Evolutionary conservation across 2,888 invertebrate species (phyloP).

Genomic region (Drosophila nigricruria): DNA sequence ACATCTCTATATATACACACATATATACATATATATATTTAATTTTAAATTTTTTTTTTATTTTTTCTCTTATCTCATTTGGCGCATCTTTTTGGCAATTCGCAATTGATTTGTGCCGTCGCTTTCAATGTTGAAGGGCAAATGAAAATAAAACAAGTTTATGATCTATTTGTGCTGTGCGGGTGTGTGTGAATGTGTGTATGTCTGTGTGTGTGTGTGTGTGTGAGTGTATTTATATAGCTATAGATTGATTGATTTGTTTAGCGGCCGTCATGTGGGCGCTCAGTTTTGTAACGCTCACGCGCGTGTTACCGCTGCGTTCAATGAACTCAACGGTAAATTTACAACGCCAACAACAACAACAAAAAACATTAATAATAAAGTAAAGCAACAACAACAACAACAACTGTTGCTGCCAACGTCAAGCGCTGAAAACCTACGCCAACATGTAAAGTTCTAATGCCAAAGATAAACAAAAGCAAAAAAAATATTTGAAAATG

Average conservation of each 20-base stretch:
- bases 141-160: conserved; percentile 25
- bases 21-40: conserved; percentile 39
- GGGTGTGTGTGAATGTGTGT: background rate
- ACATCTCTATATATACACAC: conserved; percentile 14
- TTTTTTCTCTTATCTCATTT: conserved; percentile 57
- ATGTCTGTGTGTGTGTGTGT: background rate
- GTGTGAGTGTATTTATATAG: conserved; percentile 13
- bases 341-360: conserved; percentile 59
- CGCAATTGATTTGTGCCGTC: conserved; percentile 50
- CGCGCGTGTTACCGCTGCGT: conserved; percentile 42
- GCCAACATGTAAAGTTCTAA: conserved; percentile 83
- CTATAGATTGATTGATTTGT: conserved; percentile 58
- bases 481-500: conserved; percentile 56
- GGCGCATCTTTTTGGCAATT: conserved; percentile 65
- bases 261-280: conserved; percentile 71
- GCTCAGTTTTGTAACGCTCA: conserved; percentile 60
- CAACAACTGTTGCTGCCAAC: conserved; percentile 37
- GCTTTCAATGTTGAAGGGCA: conserved; percentile 64
- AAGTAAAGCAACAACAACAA: conserved; percentile 42
- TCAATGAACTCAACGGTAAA: conserved; percentile 80
- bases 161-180: conserved; percentile 46
- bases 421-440: conserved; percentile 64
- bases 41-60: conserved; percentile 25
- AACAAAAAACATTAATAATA: conserved; percentile 30
- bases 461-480: conserved; percentile 77